phyloP scores from a whole-genome alignment of 2,797 vertebrate species.

The Melanogrammus aeglefinus region DNA sequence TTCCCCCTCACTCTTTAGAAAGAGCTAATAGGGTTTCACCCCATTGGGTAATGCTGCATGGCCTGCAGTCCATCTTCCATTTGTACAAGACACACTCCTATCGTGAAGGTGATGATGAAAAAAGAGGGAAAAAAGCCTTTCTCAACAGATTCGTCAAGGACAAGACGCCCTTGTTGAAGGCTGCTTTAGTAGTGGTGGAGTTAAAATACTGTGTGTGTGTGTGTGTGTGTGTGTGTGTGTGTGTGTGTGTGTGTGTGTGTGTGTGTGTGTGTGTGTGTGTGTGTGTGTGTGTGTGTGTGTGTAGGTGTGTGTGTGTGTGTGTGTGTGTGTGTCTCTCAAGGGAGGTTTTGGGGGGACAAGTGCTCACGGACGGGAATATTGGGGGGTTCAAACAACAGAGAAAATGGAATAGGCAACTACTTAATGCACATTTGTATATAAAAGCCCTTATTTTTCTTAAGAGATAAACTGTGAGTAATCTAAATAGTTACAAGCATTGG shows the following conservation, averaged over 20 bases:
- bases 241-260: constrained; percentile 5
- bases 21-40: constrained; percentile 22
- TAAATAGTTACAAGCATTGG: too few species aligned
- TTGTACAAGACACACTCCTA: constrained; percentile 1
- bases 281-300: neutral
- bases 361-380: too few species aligned
- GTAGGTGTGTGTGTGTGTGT: neutral
- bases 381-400: too few species aligned
- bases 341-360: neutral
- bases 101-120: constrained; percentile 27
- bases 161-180: constrained; percentile 31
- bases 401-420: neutral
- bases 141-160: constrained; percentile 30
- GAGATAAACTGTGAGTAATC: too few species aligned
- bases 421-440: too few species aligned
- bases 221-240: constrained; percentile 4
- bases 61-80: constrained; percentile 9
- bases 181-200: constrained; percentile 21
- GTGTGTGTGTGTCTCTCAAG: neutral
- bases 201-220: neutral
- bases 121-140: constrained; percentile 15
- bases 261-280: neutral
- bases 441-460: too few species aligned
- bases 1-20: constrained; percentile 12
- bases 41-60: constrained; percentile 5